Percentiles rank a stretch among this genome's conserved stretches.
Evolutionary conservation across 2,888 invertebrate species (phyloP).

Genomic region (Polietes domitor): DNA sequence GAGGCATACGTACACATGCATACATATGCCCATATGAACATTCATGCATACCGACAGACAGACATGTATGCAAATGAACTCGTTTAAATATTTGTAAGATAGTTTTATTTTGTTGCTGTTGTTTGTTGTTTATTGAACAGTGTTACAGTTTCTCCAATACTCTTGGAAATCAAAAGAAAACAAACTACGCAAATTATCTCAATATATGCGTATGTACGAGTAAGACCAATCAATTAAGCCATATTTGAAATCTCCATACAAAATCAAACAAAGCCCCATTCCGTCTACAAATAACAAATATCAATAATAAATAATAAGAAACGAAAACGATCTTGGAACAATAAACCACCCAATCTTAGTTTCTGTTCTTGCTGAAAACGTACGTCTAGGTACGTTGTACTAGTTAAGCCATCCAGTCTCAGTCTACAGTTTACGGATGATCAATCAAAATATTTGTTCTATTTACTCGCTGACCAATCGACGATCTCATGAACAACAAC

Average conservation of each 20-base stretch:
- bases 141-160: neutral
- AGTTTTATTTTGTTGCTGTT: slow-evolving; percentile 12
- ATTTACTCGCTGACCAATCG: neutral
- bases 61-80: slow-evolving; percentile 21
- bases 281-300: neutral
- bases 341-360: neutral
- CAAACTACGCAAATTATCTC: slow-evolving; percentile 1
- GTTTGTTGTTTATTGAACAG: slow-evolving; percentile 13
- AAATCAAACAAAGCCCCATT: slow-evolving; percentile 54
- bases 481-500: neutral
- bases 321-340: neutral
- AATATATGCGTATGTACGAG: neutral
- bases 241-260: slow-evolving; percentile 40
- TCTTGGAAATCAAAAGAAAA: neutral
- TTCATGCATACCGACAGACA: neutral
- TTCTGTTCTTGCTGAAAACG: neutral
- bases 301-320: neutral
- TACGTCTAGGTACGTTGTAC: too few species aligned
- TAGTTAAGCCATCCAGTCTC: too few species aligned
- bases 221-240: slow-evolving; percentile 16
- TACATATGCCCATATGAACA: neutral
- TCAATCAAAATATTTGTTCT: slow-evolving; percentile 9
- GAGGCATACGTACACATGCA: neutral
- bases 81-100: slow-evolving; percentile 29
- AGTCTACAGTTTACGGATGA: neutral